phyloP scores from a whole-genome alignment of 2,113 vertebrate genomes.

The Quiscalus mexicanus region DNA sequence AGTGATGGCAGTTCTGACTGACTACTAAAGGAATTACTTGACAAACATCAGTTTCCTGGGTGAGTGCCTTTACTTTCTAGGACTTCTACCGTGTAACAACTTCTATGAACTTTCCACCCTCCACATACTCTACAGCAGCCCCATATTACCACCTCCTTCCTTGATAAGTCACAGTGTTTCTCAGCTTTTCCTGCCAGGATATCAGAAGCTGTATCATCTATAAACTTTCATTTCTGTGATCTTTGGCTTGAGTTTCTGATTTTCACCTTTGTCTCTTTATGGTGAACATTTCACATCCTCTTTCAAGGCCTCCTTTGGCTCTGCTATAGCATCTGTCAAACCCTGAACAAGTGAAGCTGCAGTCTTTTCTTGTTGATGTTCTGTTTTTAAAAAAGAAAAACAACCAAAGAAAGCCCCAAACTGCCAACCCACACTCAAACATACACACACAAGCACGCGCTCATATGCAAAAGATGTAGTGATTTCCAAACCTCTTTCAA shows the following conservation, averaged over 20 bases:
- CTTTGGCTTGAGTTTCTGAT: not conserved
- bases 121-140: not conserved
- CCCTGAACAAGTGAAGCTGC: not conserved
- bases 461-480: rapidly evolving
- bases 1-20: not conserved
- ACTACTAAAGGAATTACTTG: not conserved
- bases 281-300: not conserved
- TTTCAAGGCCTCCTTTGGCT: not conserved
- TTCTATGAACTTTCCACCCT: not conserved
- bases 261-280: not conserved
- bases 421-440: too few relatives aligned
- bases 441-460: rapidly evolving
- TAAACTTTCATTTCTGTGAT: not conserved
- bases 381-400: not conserved
- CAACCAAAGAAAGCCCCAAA: not conserved
- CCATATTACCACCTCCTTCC: not conserved
- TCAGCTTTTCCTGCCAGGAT: not conserved
- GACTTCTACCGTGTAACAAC: not conserved
- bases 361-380: not conserved
- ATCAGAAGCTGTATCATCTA: not conserved
- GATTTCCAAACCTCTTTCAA: not conserved
- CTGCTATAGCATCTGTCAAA: not conserved
- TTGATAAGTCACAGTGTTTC: not conserved
- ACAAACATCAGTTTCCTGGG: not conserved
- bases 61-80: not conserved